Base-by-base conservation (phyloP, 2,113 vertebrate genomes). In the Saguinus midas region DNA sequence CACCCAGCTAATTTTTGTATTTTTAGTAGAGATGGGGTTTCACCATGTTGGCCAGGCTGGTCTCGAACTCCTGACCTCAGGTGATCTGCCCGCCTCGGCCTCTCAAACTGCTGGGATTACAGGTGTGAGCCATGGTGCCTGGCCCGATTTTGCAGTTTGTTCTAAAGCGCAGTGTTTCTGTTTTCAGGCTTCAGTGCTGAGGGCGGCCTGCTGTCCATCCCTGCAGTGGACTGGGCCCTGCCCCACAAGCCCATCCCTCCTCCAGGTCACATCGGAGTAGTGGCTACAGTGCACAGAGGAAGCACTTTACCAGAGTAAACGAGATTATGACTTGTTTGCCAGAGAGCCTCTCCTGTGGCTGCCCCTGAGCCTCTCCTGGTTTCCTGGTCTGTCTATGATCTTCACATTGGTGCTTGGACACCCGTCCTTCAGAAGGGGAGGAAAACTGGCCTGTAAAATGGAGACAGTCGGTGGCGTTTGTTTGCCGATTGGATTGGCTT, bases 271-370 rank as follows among this genome's bases (percentile, higher is more conserved):
- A 2, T 37, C 35, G 3, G 68, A n/a, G 35, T 37, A n/a, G 35
- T 37, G 3, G 4, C 68, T 72, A 17, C 16, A 29, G 66, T 35
- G 32, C 29, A 18, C 7, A 2, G 32, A 68, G 66, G 61, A 64
- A 50, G 16, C 32, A 3, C 2, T 1, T 20, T 27, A 3, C 35
- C 21, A 13, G 70, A 3, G 20, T 14, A 3, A 0, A 1, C 0
- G 12, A 0, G 1, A 29, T 6, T 4, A 2, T 58, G 5, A 7
- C 72, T 25, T 11, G 1, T 7, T 8, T n/a, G 35, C 3, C 57
- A 32, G 14, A 64, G 8, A 1, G 0, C 18, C 58, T 43, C 29
- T 23, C 37, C 32, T n/a, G 16, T 3, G 0, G 8, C 10, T 12
- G 0, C 8, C 0, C 45, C 27, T 3, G 88, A 12, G 1, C 11